Conservation (phyloP, 2,113 vertebrate species). For the Neolamprologus cancellatus region DNA sequence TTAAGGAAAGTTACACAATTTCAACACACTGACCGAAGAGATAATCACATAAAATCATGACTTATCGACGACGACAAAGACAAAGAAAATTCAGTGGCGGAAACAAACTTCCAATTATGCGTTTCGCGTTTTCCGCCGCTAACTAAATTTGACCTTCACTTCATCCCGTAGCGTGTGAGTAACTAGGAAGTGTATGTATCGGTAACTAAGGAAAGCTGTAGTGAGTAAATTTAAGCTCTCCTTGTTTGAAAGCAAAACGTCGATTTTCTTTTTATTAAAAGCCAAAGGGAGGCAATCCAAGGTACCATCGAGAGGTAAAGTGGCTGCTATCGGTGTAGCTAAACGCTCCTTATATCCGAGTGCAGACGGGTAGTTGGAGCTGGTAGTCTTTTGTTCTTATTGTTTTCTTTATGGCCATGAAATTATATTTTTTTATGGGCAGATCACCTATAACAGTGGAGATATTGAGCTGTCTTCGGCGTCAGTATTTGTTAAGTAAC, state of each 20-base stretch:
- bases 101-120: background rate
- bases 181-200: conserved; percentile 46
- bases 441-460: background rate
- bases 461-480: background rate
- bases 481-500: background rate
- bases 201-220: conserved; percentile 27
- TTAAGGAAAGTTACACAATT: background rate
- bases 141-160: conserved; percentile 6
- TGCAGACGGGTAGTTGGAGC: background rate
- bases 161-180: conserved; percentile 37
- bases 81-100: background rate
- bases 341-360: background rate
- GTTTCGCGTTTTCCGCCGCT: background rate
- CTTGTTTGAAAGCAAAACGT: background rate
- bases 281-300: rapidly evolving
- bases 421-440: background rate
- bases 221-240: background rate
- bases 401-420: background rate
- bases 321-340: background rate
- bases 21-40: background rate
- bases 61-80: background rate
- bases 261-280: background rate
- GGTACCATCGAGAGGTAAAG: background rate
- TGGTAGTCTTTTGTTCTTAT: background rate
- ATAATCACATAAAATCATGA: background rate